Conservation (phyloP, 2,888 invertebrate genomes). For the Odontocolon sp. region DNA sequence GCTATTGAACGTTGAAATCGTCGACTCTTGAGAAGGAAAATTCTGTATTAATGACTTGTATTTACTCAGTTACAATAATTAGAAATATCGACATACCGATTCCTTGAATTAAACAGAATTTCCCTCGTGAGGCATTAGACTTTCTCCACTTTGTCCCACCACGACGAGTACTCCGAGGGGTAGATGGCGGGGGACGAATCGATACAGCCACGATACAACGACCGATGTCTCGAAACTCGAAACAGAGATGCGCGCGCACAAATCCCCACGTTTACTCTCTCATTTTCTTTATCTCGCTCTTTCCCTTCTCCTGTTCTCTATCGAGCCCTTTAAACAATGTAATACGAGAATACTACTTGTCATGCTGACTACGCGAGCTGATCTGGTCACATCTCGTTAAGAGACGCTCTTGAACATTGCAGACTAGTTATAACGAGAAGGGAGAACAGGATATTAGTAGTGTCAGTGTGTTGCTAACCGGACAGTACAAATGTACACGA, state of each 20-base stretch:
- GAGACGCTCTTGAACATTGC: conserved; percentile 9
- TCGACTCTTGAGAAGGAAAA: no score
- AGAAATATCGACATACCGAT: neutral
- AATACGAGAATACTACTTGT: conserved; percentile 36
- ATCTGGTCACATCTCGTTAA: conserved; percentile 10
- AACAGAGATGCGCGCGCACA: conserved; percentile 67
- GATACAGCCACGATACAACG: conserved; percentile 80
- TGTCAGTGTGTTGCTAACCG: conserved; percentile 1
- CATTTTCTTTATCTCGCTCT: neutral
- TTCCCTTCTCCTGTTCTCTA: conserved; percentile 6
- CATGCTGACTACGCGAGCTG: conserved; percentile 6
- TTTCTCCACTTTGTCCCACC: conserved; percentile 65
- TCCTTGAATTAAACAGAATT: conserved; percentile 57
- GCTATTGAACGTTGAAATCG: no score
- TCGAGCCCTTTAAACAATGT: conserved; percentile 50
- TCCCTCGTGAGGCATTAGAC: conserved; percentile 71
- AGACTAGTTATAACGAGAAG: neutral
- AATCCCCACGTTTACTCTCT: conserved; percentile 8
- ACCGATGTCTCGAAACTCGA: conserved; percentile 79
- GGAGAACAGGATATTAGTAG: conserved; percentile 1
- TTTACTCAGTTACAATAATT: neutral
- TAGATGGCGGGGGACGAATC: conserved; percentile 73
- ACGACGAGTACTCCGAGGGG: conserved; percentile 22
- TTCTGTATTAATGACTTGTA: neutral
- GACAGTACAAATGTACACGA: neutral